Base-by-base conservation (phyloP, 2,797 vertebrate species). In the Crocodylus rhombifer region DNA sequence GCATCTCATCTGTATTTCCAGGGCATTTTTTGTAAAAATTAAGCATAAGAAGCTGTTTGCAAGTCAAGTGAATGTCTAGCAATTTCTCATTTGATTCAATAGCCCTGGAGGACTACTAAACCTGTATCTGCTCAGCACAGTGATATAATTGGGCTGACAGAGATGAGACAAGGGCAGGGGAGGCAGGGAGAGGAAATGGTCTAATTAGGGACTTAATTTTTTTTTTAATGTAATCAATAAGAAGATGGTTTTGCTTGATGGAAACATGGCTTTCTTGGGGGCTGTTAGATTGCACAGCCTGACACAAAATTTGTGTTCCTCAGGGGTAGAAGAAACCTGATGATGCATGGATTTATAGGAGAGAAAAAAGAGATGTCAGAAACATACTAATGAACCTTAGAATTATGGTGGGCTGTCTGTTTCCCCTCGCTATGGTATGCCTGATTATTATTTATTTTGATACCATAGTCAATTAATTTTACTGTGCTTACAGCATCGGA, bases 1-100 rank as follows among this genome's bases (percentile, higher is more conserved):
- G 9, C 6, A 57, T 87, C 76, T 57, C 57, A 33, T 71, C 82
- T 92, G 80, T 80, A 80, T 93, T 97, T 93, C 67, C 86, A 87
- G 78, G 88, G 64, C 73, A 77, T 95, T 93, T 95, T 84, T 0
- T 1, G 67, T 82, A 95, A 94, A 96, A 94, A 85, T 88, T 65
- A 88, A 96, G 95, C 77, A 86, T 88, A 64, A 90, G 36, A 95
- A 96, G 94, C 92, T 97, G 92, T 89, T 95, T 91, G 80, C 1
- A 20, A 58, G 76, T 75, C 1, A 20, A 58, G 76, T 75, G 89
- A 86, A 90, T 91, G 69, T 84, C 57, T 36, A 92, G 77, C 74
- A 80, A 88, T 94, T 93, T 42, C 62, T 95, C 94, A 89, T 93
- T 92, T 94, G 86, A 80, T 56, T n/a, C 90, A 95, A 92, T 30